phyloP scores from a whole-genome alignment of 2,888 invertebrate species.

The Phyllotreta cruciferae region DNA sequence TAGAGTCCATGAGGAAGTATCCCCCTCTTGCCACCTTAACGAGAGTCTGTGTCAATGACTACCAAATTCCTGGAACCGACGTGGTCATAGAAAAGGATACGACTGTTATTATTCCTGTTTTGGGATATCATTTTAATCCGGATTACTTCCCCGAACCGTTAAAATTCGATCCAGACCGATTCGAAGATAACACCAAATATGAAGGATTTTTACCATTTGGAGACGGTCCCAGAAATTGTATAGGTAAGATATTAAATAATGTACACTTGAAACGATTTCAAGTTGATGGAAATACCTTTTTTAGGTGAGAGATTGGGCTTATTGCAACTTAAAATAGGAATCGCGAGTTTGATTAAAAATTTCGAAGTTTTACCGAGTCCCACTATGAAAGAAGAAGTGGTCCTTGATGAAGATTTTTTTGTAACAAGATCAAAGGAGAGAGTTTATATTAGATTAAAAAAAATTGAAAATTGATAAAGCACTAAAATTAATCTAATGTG shows the following conservation, averaged over 20 bases:
- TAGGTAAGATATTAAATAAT: conserved; percentile 43
- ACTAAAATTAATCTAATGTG: too few relatives aligned
- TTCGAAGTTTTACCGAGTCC: too few relatives aligned
- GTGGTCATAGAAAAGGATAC: conserved; percentile 49
- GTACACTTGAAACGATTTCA: neutral
- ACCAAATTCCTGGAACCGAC: conserved; percentile 43
- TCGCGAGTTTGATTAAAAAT: too few relatives aligned
- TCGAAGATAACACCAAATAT: conserved; percentile 49
- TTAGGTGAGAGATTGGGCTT: too few relatives aligned
- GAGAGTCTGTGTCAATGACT: conserved; percentile 47
- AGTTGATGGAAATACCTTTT: too few relatives aligned
- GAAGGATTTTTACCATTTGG: conserved; percentile 51
- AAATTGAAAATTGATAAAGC: too few relatives aligned
- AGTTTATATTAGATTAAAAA: too few relatives aligned
- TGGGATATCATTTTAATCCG: conserved; percentile 53
- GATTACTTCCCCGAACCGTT: conserved; percentile 55
- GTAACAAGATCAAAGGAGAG: too few relatives aligned
- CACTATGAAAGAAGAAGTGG: too few relatives aligned
- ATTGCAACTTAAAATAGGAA: too few relatives aligned
- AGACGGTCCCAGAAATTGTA: conserved; percentile 52
- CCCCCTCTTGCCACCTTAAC: conserved; percentile 51
- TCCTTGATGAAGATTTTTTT: too few relatives aligned
- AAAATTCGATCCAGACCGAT: conserved; percentile 58
- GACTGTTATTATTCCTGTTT: conserved; percentile 49
- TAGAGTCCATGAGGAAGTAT: conserved; percentile 57